Evolutionary conservation across 2,888 invertebrate genomes (phyloP), one percentile per base, ranked within the genome.

Genomic region (Hydrotaea diabolus): DNA sequence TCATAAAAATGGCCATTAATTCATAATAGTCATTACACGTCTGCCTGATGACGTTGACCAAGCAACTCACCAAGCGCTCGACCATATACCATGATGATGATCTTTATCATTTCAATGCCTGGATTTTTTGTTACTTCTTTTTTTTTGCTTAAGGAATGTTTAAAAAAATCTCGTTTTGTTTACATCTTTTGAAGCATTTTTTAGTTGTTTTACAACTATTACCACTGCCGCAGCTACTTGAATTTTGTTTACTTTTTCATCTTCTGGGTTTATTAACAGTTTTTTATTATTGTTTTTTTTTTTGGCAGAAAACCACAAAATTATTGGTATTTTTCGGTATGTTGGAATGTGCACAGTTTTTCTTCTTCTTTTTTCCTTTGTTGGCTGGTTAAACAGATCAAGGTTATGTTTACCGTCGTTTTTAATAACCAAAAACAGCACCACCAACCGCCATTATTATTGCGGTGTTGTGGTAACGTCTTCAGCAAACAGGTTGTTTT

Each of bases 371-470:
- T n/a, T n/a, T n/a, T n/a, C n/a, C n/a, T n/a, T 72, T 77, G 26
- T 77, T 77, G 15, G 19, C 57, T 17, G 59, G 49, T 80, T 80
- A 83, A 83, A 79, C 81, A 74, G 80, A 80, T 85, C 86, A 82
- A 82, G 80, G 86, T 81, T 75, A 79, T 74, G 53, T 79, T 80
- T 53, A 55, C 53, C 21, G 31, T 17, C 49, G 55, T 75, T 31
- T 53, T 43, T 31, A 31, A 4, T 31, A 31, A 31, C 31, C 31
- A 31, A 31, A 31, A 31, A 31, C 7, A 31, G 31, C 31, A 31
- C 31, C 31, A 31, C 31, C 31, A 7, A 4, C 31, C 2, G 7
- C 31, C 31, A 31, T n/a, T n/a, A n/a, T n/a, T n/a, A n/a, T n/a
- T n/a, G 31, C 31, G 39, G 19, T 15, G 3, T 66, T 31, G 17